Conservation (phyloP, 2,797 vertebrate species). For the Hydrolagus colliei region DNA sequence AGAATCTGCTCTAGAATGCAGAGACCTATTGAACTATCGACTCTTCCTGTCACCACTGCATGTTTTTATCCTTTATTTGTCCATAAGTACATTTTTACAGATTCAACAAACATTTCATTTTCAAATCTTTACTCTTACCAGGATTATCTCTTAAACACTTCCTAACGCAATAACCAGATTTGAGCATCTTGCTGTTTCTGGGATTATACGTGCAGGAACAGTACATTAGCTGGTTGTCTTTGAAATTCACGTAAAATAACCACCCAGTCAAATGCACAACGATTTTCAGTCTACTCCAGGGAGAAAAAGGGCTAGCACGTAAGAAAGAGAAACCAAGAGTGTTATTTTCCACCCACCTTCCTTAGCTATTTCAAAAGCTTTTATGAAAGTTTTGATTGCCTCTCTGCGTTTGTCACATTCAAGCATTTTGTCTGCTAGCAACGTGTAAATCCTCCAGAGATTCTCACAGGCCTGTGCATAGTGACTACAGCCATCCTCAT, state of each 20-base stretch:
- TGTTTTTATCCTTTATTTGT: not conserved
- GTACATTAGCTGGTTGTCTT: conserved; percentile 48
- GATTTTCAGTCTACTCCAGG: conserved; percentile 44
- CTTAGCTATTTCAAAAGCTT: conserved; percentile 62
- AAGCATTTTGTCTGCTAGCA: conserved; percentile 60
- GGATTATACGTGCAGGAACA: conserved; percentile 44
- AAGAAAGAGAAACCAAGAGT: conserved; percentile 43
- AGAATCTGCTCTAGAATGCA: not conserved
- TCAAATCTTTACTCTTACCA: not conserved
- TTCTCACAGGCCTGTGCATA: conserved; percentile 50
- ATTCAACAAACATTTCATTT: not conserved
- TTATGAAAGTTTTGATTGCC: conserved; percentile 62
- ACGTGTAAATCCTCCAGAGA: conserved; percentile 58
- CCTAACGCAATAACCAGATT: not conserved
- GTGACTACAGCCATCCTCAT: conserved; percentile 48
- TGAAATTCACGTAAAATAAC: conserved; percentile 55
- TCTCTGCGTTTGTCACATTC: conserved; percentile 56
- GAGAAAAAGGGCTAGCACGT: conserved; percentile 41
- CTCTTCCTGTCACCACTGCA: not conserved
- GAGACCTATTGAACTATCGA: not conserved
- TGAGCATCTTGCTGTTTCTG: not conserved
- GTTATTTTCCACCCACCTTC: conserved; percentile 56
- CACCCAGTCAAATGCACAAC: conserved; percentile 42
- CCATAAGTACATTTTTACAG: not conserved
- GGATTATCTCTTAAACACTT: not conserved